These are phyloP conservation scores for Vultur gryphus DNA, from an alignment of 2,797 vertebrate species.

Conservation along the genomic window DNA sequence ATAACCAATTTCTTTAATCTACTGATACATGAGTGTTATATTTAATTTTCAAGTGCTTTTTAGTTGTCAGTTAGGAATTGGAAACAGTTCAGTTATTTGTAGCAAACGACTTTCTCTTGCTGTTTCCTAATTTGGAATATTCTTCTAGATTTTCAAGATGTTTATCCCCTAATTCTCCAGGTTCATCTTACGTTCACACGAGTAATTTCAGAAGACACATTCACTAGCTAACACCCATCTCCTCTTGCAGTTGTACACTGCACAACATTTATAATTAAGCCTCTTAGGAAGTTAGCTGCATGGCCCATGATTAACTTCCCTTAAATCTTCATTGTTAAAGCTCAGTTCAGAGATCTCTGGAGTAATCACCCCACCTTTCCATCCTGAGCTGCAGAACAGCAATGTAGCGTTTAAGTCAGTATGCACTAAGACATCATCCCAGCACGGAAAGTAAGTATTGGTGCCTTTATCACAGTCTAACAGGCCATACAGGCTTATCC, in stretches of 20 bases:
- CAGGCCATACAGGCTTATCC: conserved; percentile 17
- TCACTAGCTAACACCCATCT: background rate
- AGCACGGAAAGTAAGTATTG: background rate
- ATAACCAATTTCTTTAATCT: background rate
- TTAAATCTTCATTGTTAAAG: conserved; percentile 43
- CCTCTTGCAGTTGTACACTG: background rate
- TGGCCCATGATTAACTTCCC: conserved; percentile 19
- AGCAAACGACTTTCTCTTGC: background rate
- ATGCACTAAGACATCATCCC: background rate
- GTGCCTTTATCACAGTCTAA: background rate
- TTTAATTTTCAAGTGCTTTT: conserved; percentile 1
- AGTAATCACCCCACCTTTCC: conserved; percentile 1
- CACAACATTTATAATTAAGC: conserved; percentile 58
- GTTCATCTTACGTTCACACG: background rate
- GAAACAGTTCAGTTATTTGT: background rate
- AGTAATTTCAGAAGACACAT: conserved; percentile 30
- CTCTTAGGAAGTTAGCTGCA: conserved; percentile 34
- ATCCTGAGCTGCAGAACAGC: background rate
- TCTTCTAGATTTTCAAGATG: background rate
- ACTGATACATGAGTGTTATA: background rate
- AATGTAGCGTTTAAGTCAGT: background rate
- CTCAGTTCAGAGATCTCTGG: background rate
- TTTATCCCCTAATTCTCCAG: background rate
- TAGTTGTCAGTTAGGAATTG: background rate
- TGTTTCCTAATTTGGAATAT: background rate